Evolutionary conservation across 2,888 invertebrate genomes (phyloP), one percentile per base, ranked within the genome.

Genomic region (Leptinotarsa tumamoca): DNA sequence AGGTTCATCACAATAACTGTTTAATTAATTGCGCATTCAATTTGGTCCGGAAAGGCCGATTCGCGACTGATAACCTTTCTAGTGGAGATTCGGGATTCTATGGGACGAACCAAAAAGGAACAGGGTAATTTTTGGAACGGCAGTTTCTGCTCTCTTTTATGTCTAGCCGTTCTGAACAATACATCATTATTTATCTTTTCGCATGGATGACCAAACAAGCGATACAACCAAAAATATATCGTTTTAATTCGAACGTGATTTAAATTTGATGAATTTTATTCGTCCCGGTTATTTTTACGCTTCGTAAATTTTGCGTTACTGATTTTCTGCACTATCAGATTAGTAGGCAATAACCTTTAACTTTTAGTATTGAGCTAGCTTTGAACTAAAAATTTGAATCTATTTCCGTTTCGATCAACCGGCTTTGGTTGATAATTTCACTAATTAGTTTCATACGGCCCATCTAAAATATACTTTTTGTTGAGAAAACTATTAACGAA

Each of bases 151-250:
- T 63, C 63, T 77, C 77, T 72, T 74, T 75, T 69, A 71, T 71
- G 77, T 80, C 80, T 71, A 72, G 77, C 76, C 75, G 72, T 72
- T 73, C 63, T 76, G 80, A 83, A 84, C 84, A 83, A 84, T 84
- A 83, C 83, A 84, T 85, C 85, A 85, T 84, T 85, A 85, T 85
- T 85, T 84, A 85, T 85, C 84, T 85, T 84, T 84, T 81, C 83
- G 79, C 81, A 80, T 81, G 84, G 82, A 83, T 80, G 83, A 77
- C 80, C 74, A 76, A 80, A 79, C 81, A 79, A 82, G 80, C 82
- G 82, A 80, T 82, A 82, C 83, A 82, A 83, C 82, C 80, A 80
- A 83, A 83, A 83, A 84, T 83, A 80, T 81, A 80, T 78, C 79
- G 82, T 80, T 82, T 82, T 83, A 83, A 84, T 83, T 82, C 82